Conservation (phyloP, 2,113 vertebrate genomes). For the Menura novaehollandiae region DNA sequence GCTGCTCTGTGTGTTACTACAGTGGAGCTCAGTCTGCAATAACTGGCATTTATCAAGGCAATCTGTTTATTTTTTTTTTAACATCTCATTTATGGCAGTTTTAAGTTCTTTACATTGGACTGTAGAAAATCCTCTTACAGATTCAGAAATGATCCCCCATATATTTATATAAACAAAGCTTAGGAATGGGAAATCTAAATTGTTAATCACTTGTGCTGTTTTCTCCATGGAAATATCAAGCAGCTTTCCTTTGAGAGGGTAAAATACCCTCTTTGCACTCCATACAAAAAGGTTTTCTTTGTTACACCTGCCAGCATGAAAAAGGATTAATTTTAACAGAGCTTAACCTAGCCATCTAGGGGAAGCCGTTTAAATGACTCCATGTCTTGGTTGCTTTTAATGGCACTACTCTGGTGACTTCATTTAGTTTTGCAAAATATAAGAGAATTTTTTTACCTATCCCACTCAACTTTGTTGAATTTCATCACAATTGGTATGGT, state of each 20-base stretch:
- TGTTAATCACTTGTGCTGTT: constrained; percentile 62
- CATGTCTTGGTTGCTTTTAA: constrained; percentile 55
- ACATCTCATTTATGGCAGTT: constrained; percentile 60
- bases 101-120: constrained; percentile 53
- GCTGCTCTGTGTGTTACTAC: neutral
- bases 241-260: constrained; percentile 53
- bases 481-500: neutral
- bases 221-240: constrained; percentile 64
- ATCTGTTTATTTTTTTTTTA: constrained; percentile 52
- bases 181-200: constrained; percentile 62
- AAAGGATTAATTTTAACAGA: constrained; percentile 72
- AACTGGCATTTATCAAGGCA: constrained; percentile 48
- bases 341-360: constrained; percentile 49
- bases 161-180: constrained; percentile 68
- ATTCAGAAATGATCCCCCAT: constrained; percentile 63
- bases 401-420: constrained; percentile 44
- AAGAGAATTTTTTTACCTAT: constrained; percentile 8
- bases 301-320: constrained; percentile 71
- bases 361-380: constrained; percentile 52
- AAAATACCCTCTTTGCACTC: constrained; percentile 60
- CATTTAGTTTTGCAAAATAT: constrained; percentile 45
- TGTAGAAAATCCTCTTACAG: constrained; percentile 67
- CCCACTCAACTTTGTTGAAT: neutral
- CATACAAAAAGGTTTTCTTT: constrained; percentile 66
- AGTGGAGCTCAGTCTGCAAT: neutral